A percentile compares a stretch with the other conserved stretches of the same genome.
These are phyloP conservation scores for Chymomyza caudatula DNA, from an alignment of 2,888 invertebrate genomes.

Conservation along the genomic window DNA sequence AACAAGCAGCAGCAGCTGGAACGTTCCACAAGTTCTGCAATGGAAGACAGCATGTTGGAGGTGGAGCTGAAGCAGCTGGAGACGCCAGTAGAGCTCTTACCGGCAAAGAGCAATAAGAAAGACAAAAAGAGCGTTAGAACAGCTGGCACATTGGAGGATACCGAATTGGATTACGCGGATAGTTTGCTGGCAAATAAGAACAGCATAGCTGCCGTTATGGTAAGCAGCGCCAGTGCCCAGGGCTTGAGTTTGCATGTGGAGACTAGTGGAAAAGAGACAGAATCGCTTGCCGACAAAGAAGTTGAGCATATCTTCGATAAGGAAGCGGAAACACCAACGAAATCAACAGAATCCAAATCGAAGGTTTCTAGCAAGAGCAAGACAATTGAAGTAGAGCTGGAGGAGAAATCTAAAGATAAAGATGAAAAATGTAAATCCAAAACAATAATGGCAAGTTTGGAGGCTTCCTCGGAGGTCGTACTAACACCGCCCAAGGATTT, in stretches of 20 bases:
- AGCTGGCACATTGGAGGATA: slow-evolving; percentile 27
- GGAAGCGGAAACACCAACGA: neutral
- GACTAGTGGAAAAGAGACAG: too few relatives aligned
- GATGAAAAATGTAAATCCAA: neutral
- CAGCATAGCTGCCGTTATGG: slow-evolving; percentile 44
- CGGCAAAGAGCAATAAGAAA: neutral
- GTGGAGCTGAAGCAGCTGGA: neutral
- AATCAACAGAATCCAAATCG: neutral
- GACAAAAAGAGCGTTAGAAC: neutral
- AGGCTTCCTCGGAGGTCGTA: neutral
- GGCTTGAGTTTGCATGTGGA: slow-evolving; percentile 49
- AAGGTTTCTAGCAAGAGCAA: neutral
- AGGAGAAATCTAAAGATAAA: slow-evolving; percentile 7
- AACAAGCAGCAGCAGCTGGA: slow-evolving; percentile 12
- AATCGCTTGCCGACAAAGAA: neutral
- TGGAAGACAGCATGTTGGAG: neutral
- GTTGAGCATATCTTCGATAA: neutral
- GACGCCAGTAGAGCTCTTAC: neutral
- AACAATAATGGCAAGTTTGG: neutral
- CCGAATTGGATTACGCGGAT: slow-evolving; percentile 50
- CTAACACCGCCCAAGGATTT: neutral
- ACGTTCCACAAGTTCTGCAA: neutral
- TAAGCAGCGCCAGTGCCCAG: slow-evolving; percentile 57
- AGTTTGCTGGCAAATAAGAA: slow-evolving; percentile 47
- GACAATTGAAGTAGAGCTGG: neutral